Evolutionary conservation across 2,797 vertebrate species (phyloP), one percentile per base, ranked within the genome.

Genomic region (Pseudomugil gertrudae): DNA sequence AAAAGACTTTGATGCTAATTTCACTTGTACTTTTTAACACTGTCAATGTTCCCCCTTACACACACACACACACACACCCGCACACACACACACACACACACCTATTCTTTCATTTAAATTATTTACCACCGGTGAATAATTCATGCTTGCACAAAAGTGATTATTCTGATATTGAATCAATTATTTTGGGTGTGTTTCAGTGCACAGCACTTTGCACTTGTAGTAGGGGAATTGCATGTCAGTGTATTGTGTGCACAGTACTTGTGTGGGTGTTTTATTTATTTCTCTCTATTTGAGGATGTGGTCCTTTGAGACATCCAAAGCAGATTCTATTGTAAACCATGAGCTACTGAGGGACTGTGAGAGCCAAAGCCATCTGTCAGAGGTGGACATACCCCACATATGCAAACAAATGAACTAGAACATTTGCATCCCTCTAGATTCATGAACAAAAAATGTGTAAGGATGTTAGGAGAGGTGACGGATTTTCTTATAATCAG

Each of bases 321-420:
- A 71, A 83, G 74, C 53, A 85, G 79, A 83, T 85, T 88, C 79
- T 84, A 78, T 80, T 86, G 80, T 85, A 91, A 88, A 88, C 73
- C 75, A 53, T 9, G 62, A 66, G 73, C 81, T 84, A 79, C 73
- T 68, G 72, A 80, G 86, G 72, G 68, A 83, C 73, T 64, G 75
- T 32, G 9, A 66, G 73, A 80, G 76, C 84, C 80, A 64, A 76
- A 86, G 78, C 79, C 90, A 93, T 93, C 87, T 84, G 91, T 94
- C 93, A 93, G 79, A 55, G 76, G 62, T 70, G 84, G 84, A 89
- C 84, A 80, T 70, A 82, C 90, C 76, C 67, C 79, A 89, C 75
- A 80, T 88, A 90, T 89, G 87, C 87, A 92, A 88, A 90, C 81
- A 90, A 88, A 92, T 90, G 77, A 91, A 92, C 92, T 90, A 90